phyloP scores from a whole-genome alignment of 2,888 invertebrate species.

The Chrysolina haemoptera region DNA sequence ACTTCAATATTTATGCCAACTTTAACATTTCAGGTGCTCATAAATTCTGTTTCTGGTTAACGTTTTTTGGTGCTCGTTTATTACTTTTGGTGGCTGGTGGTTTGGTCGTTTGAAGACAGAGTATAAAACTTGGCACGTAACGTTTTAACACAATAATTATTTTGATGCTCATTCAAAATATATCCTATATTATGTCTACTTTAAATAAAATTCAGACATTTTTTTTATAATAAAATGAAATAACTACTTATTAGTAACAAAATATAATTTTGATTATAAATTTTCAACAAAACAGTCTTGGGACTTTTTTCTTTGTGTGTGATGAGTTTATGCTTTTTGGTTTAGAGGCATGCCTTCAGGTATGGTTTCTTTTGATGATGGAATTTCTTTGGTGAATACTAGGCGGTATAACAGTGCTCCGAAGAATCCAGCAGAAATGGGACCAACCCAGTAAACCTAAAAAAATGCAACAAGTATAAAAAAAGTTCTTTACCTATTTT shows the following conservation, averaged over 20 bases:
- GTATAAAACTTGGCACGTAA: too few species aligned
- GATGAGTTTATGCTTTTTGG: slow-evolving; percentile 53
- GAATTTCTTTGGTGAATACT: slow-evolving; percentile 61
- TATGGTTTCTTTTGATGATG: slow-evolving; percentile 51
- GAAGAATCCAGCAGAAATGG: slow-evolving; percentile 61
- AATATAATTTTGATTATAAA: slow-evolving; percentile 26
- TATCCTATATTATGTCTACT: neutral
- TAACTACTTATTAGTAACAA: slow-evolving; percentile 19
- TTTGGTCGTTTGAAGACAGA: too few species aligned
- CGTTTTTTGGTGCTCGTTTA: too few species aligned
- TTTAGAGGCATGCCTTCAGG: slow-evolving; percentile 64
- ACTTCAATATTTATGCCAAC: too few species aligned
- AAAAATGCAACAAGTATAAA: slow-evolving; percentile 13
- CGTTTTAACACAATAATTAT: too few species aligned
- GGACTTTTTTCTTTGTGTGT: neutral
- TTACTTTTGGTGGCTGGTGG: too few species aligned
- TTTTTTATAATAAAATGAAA: neutral
- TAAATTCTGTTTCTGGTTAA: too few species aligned
- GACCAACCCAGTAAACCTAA: slow-evolving; percentile 66
- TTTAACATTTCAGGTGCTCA: too few species aligned
- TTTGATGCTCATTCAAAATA: too few species aligned
- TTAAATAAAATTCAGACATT: neutral
- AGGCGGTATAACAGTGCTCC: slow-evolving; percentile 64
- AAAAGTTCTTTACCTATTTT: too few species aligned
- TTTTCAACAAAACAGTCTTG: slow-evolving; percentile 26